Evolutionary conservation across 2,888 invertebrate genomes (phyloP), one percentile per base, ranked within the genome.

Genomic region (Syrphus vitripennis): DNA sequence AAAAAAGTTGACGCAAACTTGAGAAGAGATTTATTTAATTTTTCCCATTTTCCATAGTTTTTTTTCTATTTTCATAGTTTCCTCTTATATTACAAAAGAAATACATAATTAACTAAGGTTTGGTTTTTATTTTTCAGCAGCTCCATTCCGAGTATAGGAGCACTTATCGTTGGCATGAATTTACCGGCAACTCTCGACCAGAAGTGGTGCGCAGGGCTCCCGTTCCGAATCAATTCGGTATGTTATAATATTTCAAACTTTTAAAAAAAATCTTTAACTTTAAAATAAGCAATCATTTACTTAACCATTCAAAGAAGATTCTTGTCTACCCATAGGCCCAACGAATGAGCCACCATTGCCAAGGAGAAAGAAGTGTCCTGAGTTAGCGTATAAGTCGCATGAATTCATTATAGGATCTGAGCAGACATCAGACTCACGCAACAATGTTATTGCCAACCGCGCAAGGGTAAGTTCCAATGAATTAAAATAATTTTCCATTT

Each of bases 81-180:
- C n/a, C n/a, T n/a, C n/a, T n/a, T n/a, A n/a, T n/a, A n/a, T n/a
- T 40, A 1, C n/a, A 40, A n/a, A n/a, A n/a, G 5, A 40, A n/a
- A 45, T 9, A 59, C n/a, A n/a, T n/a, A n/a, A n/a, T 31, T 59
- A 29, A 21, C 19, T 19, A 26, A 37, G 14, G 7, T 50, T 48
- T 50, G 26, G 7, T 50, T 19, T 55, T 31, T 10, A 79, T 29
- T 81, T 90, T 90, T 87, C 92, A 94, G 88, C 95, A 97, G 97
- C 95, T 97, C 94, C 97, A 97, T 94, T 97, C 97, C 93, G 97
- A 97, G 93, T 97, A 97, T 94, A 95, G 97, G 94, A 97, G 97
- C 95, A 97, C 97, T 90, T 97, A 97, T 95, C 95, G 97, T 95
- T 97, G 97, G 97, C 97, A 97, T 95, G 97, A 97, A 93, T 96